Conservation (phyloP, 2,888 invertebrate species). For the Micoletzkya japonica region DNA sequence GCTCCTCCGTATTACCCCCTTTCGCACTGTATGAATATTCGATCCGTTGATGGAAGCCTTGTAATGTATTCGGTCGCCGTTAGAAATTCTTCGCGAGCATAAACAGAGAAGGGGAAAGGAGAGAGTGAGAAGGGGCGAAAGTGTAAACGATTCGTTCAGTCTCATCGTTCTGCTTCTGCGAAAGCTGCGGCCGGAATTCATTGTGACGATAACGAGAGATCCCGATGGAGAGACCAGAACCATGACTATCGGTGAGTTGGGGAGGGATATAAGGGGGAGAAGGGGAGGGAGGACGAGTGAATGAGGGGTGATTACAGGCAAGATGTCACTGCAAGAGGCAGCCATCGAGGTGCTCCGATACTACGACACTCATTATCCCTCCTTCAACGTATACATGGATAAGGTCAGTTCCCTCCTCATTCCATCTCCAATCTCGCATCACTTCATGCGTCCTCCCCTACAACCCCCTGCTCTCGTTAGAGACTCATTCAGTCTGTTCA, state of each 20-base stretch:
- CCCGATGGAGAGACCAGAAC: slow-evolving; percentile 90
- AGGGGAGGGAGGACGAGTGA: slow-evolving; percentile 48
- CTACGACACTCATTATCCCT: slow-evolving; percentile 93
- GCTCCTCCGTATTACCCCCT: too few relatives aligned
- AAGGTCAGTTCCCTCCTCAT: slow-evolving; percentile 26
- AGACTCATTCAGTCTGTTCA: background rate
- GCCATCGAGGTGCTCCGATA: slow-evolving; percentile 91
- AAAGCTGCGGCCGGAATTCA: slow-evolving; percentile 84
- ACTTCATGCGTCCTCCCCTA: background rate
- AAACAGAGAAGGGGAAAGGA: too few relatives aligned
- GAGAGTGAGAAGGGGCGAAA: too few relatives aligned
- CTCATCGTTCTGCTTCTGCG: slow-evolving; percentile 89
- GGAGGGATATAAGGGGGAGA: slow-evolving; percentile 34
- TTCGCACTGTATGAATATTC: too few relatives aligned
- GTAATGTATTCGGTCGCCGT: too few relatives aligned
- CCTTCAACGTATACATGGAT: slow-evolving; percentile 94
- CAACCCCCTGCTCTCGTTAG: background rate
- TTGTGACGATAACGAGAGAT: slow-evolving; percentile 78
- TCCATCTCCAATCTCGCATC: background rate
- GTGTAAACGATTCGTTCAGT: slow-evolving; percentile 69
- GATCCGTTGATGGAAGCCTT: too few relatives aligned
- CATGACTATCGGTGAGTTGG: slow-evolving; percentile 73
- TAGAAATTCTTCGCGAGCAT: too few relatives aligned
- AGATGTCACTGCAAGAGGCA: slow-evolving; percentile 87
- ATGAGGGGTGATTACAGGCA: slow-evolving; percentile 33